A percentile compares a stretch with the other conserved stretches of the same genome.
These are phyloP conservation scores for Penaeus monodon DNA, from an alignment of 2,888 invertebrate genomes.

Conservation along the genomic window DNA sequence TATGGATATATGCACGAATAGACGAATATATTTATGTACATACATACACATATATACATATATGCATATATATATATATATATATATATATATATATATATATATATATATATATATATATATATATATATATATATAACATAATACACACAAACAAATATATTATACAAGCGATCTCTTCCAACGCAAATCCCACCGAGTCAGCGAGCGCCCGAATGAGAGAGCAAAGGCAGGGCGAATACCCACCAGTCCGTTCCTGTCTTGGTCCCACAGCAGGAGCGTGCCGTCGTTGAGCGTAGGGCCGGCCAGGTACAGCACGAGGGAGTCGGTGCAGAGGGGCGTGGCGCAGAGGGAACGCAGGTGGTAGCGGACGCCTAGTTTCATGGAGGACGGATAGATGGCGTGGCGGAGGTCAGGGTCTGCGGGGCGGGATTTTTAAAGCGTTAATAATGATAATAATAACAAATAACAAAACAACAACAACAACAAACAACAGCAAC, in stretches of 20 bases:
- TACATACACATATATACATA: too few species aligned
- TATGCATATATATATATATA: too few species aligned
- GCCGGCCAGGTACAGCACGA: slow-evolving; percentile 73
- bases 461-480: not conserved
- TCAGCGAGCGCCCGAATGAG: too few species aligned
- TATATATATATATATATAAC: not conserved
- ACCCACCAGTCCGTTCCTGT: slow-evolving; percentile 72
- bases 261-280: slow-evolving; percentile 72
- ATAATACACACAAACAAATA: too few species aligned
- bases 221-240: not conserved
- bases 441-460: not conserved
- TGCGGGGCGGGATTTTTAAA: not conserved
- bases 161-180: too few species aligned
- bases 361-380: slow-evolving; percentile 72
- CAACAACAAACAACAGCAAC: not conserved
- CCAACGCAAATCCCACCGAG: too few species aligned
- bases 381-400: slow-evolving; percentile 70
- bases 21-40: too few species aligned
- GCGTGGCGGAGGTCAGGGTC: slow-evolving; percentile 63
- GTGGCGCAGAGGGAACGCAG: slow-evolving; percentile 71
- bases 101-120: not conserved
- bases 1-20: too few species aligned
- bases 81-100: too few species aligned
- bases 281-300: slow-evolving; percentile 72
- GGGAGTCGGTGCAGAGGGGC: slow-evolving; percentile 72